Evolutionary conservation across 2,888 invertebrate species (phyloP), one percentile per base, ranked within the genome.

Genomic region (Eristalis tenax): DNA sequence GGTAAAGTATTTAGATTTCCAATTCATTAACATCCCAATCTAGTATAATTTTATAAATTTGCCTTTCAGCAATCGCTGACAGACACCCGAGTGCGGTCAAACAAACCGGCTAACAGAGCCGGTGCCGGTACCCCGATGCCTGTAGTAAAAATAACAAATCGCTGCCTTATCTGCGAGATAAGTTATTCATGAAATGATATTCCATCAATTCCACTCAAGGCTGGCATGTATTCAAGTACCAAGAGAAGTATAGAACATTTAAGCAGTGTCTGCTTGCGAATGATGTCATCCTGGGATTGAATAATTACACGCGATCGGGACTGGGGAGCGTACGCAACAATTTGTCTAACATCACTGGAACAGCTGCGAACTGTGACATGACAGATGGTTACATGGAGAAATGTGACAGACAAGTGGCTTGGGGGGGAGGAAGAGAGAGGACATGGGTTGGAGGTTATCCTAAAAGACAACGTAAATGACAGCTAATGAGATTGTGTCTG

Each of bases 261-360:
- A 13, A 35, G 35, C 57, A 18, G 18, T 50, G 50, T 3, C 26
- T 35, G 57, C 35, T 35, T 22, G 23, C 26, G 59, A 59, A 35
- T 59, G 57, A 70, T 70, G 70, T 70, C 70, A 70, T 70, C 3
- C 38, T 18, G 35, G 38, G 15, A 23, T 23, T 70, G 70, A 70
- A 59, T 70, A 13, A 59, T 26, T 26, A 26, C 26, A 15, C 26
- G 23, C 59, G 59, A 26, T 59, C 59, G 15, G 26, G 26, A 32
- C 23, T 26, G 23, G 6, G 26, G 26, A 26, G 59, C 13, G 26
- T 59, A 59, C 26, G 26, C 59, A 59, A 26, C 59, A 26, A 59
- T 59, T 59, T 28, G 59, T 59, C 26, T 59, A 26, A 23, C 13
- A 15, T 15, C 59, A 59, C 5, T 26, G 23, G 23, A 59, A 26